Conservation (phyloP, 2,113 vertebrate genomes). For the Bubo blakistoni region DNA sequence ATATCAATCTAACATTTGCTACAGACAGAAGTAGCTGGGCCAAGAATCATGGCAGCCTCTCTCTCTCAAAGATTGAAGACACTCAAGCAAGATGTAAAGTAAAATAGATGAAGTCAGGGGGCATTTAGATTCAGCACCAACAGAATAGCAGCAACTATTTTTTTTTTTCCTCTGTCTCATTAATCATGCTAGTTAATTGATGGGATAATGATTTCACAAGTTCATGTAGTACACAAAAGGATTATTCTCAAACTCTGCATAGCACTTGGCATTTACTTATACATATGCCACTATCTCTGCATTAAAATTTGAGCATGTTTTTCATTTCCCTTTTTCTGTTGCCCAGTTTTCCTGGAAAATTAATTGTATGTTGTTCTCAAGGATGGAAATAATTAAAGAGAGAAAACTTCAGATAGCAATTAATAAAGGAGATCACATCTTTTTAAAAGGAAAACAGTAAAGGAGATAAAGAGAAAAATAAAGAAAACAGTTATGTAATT, state of each 20-base stretch:
- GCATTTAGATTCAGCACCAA: background rate
- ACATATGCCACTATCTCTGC: background rate
- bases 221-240: conserved; percentile 40
- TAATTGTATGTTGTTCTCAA: conserved; percentile 24
- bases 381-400: conserved; percentile 18
- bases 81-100: background rate
- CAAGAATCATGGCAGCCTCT: background rate
- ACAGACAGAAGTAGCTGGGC: background rate
- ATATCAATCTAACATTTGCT: background rate
- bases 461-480: background rate
- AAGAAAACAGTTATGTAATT: background rate
- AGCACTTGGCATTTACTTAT: background rate
- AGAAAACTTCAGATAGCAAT: background rate
- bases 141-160: background rate
- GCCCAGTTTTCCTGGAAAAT: conserved; percentile 7
- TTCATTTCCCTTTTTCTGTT: conserved; percentile 20
- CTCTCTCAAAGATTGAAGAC: background rate
- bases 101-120: background rate
- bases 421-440: background rate
- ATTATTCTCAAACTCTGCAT: background rate
- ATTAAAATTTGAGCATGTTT: conserved; percentile 24
- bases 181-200: conserved; percentile 50
- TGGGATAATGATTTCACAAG: conserved; percentile 50
- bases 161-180: background rate
- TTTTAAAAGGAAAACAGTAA: background rate